Evolutionary conservation across 2,113 vertebrate genomes (phyloP).

Genomic region (Sebastes fasciatus): DNA sequence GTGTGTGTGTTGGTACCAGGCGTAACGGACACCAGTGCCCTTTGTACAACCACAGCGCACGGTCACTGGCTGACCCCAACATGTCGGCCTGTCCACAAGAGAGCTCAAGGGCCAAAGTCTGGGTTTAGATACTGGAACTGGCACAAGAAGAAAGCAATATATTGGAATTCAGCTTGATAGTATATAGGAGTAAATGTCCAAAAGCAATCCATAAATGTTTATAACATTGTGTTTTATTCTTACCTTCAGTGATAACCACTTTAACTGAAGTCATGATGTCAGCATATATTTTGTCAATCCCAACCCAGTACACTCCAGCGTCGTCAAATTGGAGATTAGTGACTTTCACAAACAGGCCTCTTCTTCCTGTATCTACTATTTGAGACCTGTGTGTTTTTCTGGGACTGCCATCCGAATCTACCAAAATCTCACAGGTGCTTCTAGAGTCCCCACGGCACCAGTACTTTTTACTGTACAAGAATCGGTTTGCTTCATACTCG

Average conservation of each 20-base stretch:
- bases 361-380: slow-evolving; percentile 30
- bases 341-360: slow-evolving; percentile 66
- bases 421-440: slow-evolving; percentile 72
- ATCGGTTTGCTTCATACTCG: slow-evolving; percentile 38
- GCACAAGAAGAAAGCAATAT: slow-evolving; percentile 1
- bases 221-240: background rate
- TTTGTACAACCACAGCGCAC: slow-evolving; percentile 65
- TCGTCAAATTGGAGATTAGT: slow-evolving; percentile 67
- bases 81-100: slow-evolving; percentile 57
- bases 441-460: slow-evolving; percentile 79
- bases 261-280: slow-evolving; percentile 79
- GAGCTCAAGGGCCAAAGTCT: slow-evolving; percentile 61
- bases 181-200: background rate
- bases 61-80: slow-evolving; percentile 70
- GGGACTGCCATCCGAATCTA: slow-evolving; percentile 63
- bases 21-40: slow-evolving; percentile 69
- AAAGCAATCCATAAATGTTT: background rate
- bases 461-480: slow-evolving; percentile 77
- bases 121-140: slow-evolving; percentile 78
- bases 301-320: slow-evolving; percentile 80
- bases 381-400: slow-evolving; percentile 12
- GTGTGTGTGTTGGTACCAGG: slow-evolving; percentile 68
- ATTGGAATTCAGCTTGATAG: background rate
- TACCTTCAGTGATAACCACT: slow-evolving; percentile 78
- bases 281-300: slow-evolving; percentile 75